Evolutionary conservation across 2,113 vertebrate genomes (phyloP), one percentile per base, ranked within the genome.

Genomic region (Pygoscelis antarcticus): DNA sequence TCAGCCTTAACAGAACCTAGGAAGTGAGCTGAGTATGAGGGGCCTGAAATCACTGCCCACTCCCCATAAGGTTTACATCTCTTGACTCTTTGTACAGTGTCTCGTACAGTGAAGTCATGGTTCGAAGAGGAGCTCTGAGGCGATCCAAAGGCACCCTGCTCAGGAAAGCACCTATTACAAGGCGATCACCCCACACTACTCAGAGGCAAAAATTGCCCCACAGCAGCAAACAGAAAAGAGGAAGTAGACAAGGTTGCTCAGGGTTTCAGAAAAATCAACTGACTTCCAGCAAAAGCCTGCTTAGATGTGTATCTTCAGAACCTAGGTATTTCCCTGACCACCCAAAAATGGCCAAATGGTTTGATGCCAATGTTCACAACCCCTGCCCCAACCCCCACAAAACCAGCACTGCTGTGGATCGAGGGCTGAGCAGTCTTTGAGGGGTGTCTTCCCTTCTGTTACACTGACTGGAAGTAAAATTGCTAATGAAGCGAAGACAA

Each of bases 121-220:
- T 76, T 76, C 3, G 0, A 64, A 47, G 57, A 84, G 34, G 21
- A 58, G 42, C 36, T 65, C n/a, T 11, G 20, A 60, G 10, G 49
- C 0, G 1, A 70, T 6, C n/a, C 42, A 79, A 62, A 87, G 36
- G 32, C 72, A 36, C 60, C 16, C 42, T 32, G 74, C 36, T 60
- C 61, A 54, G n/a, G 27, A 89, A 83, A 76, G n/a, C n/a, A 38
- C 27, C 23, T 70, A 20, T 9, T 87, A 25, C 81, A 71, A 30
- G 16, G 52, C 6, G n/a, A 89, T 49, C 57, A 42, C 6, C 15
- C 18, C 25, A 16, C 13, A 22, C 32, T 34, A 42, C 20, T 52
- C 6, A 16, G 23, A 83, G 44, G 34, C 2, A 1, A 57, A 58
- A 83, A 47, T 2, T 26, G 25, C 29, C 54, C 49, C 0, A 0